Evolutionary conservation across 2,888 invertebrate species (phyloP).

Genomic region (Dasysyrphus albostriatus): DNA sequence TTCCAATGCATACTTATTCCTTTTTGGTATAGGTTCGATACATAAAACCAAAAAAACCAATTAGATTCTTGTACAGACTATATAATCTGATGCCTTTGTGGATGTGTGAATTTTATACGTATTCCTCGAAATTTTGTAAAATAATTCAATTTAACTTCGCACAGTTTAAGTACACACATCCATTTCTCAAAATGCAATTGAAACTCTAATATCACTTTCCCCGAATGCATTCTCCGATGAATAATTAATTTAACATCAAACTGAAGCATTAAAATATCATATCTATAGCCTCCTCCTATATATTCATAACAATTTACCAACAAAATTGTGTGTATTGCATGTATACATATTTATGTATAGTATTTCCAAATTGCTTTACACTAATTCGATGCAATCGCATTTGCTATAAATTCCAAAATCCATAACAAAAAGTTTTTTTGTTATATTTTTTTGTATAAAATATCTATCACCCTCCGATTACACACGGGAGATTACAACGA

Average conservation of each 20-base stretch:
- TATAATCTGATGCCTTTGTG: neutral
- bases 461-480: neutral
- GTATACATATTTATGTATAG: neutral
- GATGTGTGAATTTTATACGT: neutral
- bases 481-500: neutral
- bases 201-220: slow-evolving; percentile 22
- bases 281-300: neutral
- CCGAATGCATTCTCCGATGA: slow-evolving; percentile 6
- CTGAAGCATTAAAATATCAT: neutral
- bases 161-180: slow-evolving; percentile 12
- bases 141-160: slow-evolving; percentile 39
- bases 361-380: slow-evolving; percentile 27
- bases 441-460: neutral
- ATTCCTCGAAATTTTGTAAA: neutral
- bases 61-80: slow-evolving; percentile 3
- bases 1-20: too few relatives aligned
- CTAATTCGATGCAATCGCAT: slow-evolving; percentile 13
- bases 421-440: neutral
- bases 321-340: neutral
- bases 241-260: slow-evolving; percentile 32
- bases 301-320: neutral
- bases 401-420: slow-evolving; percentile 31
- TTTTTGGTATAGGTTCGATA: neutral
- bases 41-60: neutral
- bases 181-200: neutral